A percentile compares a stretch with the other conserved stretches of the same genome.
These are phyloP conservation scores for Platycnemis pennipes DNA, from an alignment of 2,888 invertebrate genomes.

Conservation along the genomic window DNA sequence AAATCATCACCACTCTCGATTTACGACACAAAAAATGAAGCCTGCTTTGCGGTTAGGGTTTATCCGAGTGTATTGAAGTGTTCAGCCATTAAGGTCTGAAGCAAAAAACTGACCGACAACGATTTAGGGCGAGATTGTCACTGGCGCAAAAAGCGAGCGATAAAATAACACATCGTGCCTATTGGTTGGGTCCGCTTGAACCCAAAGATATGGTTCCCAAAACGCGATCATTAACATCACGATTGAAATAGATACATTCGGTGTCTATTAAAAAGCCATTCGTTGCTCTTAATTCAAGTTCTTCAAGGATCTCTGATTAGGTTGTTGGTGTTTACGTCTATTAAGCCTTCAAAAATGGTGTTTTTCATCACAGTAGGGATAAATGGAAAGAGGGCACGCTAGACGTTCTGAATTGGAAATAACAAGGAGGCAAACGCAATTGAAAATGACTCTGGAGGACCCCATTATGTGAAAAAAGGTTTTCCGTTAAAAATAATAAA, in stretches of 20 bases:
- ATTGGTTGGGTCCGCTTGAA: not conserved
- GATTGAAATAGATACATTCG: conserved; percentile 25
- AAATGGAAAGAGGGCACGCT: not conserved
- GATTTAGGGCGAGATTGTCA: conserved; percentile 38
- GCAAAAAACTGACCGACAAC: not conserved
- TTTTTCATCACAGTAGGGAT: not conserved
- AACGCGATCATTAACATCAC: not conserved
- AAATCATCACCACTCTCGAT: conserved; percentile 46
- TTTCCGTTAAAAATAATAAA: too few relatives aligned
- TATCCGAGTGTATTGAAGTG: conserved; percentile 3
- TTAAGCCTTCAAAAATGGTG: not conserved
- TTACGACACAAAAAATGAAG: conserved; percentile 45
- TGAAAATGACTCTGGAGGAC: too few relatives aligned
- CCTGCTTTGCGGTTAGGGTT: conserved; percentile 25
- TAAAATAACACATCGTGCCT: conserved; percentile 5
- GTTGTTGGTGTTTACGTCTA: not conserved
- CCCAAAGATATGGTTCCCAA: not conserved
- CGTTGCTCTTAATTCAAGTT: not conserved
- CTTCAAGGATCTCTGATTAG: not conserved
- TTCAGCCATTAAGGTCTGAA: not conserved
- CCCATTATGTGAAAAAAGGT: too few relatives aligned
- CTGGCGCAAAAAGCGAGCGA: conserved; percentile 32
- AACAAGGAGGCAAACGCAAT: not conserved
- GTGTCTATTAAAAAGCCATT: not conserved
- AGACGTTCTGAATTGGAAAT: too few relatives aligned